A percentile compares a stretch with the other conserved stretches of the same genome.
phyloP scores from a whole-genome alignment of 2,113 vertebrate genomes.

The Sinocyclocheilus anshuiensis region DNA sequence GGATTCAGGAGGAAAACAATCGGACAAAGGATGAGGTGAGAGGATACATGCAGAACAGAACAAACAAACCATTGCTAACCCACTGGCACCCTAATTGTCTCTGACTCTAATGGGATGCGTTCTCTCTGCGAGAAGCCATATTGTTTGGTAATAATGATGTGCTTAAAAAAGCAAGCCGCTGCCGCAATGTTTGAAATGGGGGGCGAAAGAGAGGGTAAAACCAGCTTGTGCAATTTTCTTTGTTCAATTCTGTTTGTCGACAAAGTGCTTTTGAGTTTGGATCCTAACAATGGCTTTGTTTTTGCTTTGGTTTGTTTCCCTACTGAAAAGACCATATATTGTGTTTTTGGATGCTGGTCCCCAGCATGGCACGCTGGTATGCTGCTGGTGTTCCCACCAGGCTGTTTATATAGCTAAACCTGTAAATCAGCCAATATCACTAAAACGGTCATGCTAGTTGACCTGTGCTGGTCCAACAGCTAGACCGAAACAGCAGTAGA shows the following conservation, averaged over 20 bases:
- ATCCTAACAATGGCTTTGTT: constrained; percentile 28
- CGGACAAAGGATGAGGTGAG: constrained; percentile 64
- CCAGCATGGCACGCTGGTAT: neutral
- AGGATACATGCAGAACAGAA: constrained; percentile 78
- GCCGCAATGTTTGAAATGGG: constrained; percentile 65
- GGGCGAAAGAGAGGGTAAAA: constrained; percentile 54
- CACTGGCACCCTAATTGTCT: constrained; percentile 77
- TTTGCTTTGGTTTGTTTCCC: constrained; percentile 19
- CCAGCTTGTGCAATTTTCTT: constrained; percentile 66
- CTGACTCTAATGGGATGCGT: constrained; percentile 75
- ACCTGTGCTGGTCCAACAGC: neutral
- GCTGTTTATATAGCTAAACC: neutral
- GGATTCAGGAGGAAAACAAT: constrained; percentile 39
- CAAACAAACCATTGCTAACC: constrained; percentile 79
- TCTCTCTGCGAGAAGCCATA: constrained; percentile 70
- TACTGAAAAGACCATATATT: constrained; percentile 55
- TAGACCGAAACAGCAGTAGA: neutral
- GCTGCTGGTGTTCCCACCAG: neutral
- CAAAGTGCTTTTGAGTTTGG: constrained; percentile 46
- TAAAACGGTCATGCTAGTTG: neutral
- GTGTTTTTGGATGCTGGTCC: constrained; percentile 37
- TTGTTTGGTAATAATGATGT: constrained; percentile 76
- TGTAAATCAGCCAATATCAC: neutral
- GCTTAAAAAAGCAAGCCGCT: constrained; percentile 61
- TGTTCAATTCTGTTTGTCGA: constrained; percentile 58